Evolutionary conservation across 2,888 invertebrate genomes (phyloP), one percentile per base, ranked within the genome.

Genomic region (Drosophila mayaguana): DNA sequence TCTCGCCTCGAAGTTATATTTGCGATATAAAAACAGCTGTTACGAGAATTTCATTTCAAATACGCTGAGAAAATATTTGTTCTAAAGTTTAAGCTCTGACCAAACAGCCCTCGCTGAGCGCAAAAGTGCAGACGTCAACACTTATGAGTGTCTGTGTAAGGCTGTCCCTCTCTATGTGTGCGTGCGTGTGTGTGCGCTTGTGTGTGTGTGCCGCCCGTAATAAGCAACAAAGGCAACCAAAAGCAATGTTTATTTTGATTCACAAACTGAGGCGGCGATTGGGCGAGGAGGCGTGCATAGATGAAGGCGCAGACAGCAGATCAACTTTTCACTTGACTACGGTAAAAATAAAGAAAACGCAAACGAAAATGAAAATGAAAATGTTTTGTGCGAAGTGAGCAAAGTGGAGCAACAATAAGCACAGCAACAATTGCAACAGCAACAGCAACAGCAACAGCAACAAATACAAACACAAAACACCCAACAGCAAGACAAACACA

Each of bases 181-280:
- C 16, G 16, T 34, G 3, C 14, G 48, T 51, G 42, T 28, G 56
- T 43, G 38, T 2, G 20, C 32, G 51, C 36, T 28, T 28, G 38
- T 22, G 12, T 12, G 56, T 63, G 56, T 53, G 56, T 42, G 55
- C 54, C 72, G 61, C 40, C 76, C 72, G 63, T 74, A 83, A 86
- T 83, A 80, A 83, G 69, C 66, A 84, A 75, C 78, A 79, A 76
- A 73, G 69, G 83, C 80, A 72, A 86, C 78, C 72, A 71, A 89
- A 75, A 84, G 85, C 79, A 87, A 77, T 86, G 90, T 86, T 86
- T 86, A 90, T 80, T 86, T 79, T 78, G 75, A 77, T 86, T 90
- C 71, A 75, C 78, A 88, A 76, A 82, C 78, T 57, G 57, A 72
- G 72, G 34, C 66, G 56, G 48, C 71, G 63, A 66, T 60, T 74